A percentile compares a stretch with the other conserved stretches of the same genome.
Evolutionary conservation across 2,888 invertebrate genomes (phyloP).

Genomic region (Mamestra brassicae): DNA sequence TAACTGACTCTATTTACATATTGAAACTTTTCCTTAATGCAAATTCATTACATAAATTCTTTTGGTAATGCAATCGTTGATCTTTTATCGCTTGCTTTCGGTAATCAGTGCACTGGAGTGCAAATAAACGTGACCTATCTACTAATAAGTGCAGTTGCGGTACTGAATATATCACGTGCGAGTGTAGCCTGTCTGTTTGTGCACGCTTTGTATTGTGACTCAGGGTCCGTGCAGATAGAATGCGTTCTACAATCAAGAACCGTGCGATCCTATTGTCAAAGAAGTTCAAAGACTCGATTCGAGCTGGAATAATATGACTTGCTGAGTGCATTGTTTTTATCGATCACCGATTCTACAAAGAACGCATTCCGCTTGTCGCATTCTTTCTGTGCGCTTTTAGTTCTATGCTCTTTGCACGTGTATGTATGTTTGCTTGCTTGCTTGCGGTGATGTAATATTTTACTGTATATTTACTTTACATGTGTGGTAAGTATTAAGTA

Average conservation of each 20-base stretch:
- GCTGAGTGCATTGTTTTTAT: neutral
- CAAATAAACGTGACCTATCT: constrained; percentile 39
- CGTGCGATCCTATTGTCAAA: neutral
- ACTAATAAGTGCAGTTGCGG: constrained; percentile 43
- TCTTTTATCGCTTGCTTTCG: constrained; percentile 29
- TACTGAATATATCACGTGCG: constrained; percentile 53
- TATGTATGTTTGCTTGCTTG: constrained; percentile 25
- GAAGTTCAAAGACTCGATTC: neutral
- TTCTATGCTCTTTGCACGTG: constrained; percentile 37
- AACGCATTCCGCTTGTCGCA: constrained; percentile 5
- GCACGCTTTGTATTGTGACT: constrained; percentile 46
- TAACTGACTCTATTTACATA: neutral
- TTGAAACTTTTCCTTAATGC: neutral
- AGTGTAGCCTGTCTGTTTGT: constrained; percentile 40
- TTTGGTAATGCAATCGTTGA: neutral
- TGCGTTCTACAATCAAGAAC: neutral
- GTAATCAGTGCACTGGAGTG: constrained; percentile 14
- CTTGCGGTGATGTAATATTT: constrained; percentile 20
- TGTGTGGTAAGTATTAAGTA: constrained; percentile 17
- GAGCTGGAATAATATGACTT: neutral
- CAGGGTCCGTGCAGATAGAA: constrained; percentile 16
- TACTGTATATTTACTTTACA: constrained; percentile 2
- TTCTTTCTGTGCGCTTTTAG: constrained; percentile 13
- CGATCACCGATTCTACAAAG: neutral
- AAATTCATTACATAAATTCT: neutral